Evolutionary conservation across 2,888 invertebrate genomes (phyloP).

Genomic region (Dasypogon diadema): DNA sequence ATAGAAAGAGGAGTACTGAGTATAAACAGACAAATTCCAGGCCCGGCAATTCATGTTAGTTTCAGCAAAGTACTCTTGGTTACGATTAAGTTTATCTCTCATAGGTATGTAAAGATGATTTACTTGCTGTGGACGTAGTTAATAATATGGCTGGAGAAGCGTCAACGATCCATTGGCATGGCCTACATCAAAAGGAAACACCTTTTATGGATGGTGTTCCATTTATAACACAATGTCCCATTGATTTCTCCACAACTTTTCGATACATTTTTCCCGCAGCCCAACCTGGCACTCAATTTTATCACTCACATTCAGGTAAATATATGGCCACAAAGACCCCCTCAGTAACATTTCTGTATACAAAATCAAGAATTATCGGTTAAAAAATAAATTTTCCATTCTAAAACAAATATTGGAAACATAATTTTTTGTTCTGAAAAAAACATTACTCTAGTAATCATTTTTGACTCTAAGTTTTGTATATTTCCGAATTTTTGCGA

Average conservation of each 20-base stretch:
- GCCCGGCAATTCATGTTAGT: conserved; percentile 69
- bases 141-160: conserved; percentile 82
- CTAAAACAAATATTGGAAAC: neutral
- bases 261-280: conserved; percentile 78
- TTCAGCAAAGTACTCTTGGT: neutral
- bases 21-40: conserved; percentile 70
- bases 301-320: conserved; percentile 75
- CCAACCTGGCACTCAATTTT: conserved; percentile 84
- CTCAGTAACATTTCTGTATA: neutral
- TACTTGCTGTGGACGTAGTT: conserved; percentile 81
- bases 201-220: conserved; percentile 90
- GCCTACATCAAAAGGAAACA: conserved; percentile 79
- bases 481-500: no score
- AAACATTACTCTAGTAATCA: neutral
- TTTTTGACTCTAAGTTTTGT: no score
- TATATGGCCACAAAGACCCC: neutral
- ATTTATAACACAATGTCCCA: conserved; percentile 85
- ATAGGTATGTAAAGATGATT: conserved; percentile 85
- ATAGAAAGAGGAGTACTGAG: conserved; percentile 68
- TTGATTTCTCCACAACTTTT: conserved; percentile 76
- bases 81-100: conserved; percentile 55
- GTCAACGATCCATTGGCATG: conserved; percentile 91
- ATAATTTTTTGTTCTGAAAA: no score
- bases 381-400: neutral
- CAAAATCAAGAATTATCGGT: neutral